These are phyloP conservation scores for Ibidorhyncha struthersii DNA, from an alignment of 2,113 vertebrate genomes.

Conservation along the genomic window DNA sequence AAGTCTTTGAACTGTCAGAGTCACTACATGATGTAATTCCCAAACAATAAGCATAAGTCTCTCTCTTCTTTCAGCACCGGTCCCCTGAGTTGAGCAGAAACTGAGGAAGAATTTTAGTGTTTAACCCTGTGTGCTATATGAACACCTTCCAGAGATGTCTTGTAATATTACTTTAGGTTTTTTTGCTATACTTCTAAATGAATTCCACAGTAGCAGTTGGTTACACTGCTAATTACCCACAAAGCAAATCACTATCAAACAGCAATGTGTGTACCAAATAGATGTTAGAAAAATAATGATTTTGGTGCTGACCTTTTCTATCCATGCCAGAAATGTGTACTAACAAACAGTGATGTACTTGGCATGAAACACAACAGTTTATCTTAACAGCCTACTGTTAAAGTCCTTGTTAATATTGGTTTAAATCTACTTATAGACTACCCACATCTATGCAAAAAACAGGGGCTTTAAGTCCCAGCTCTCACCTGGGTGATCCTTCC, in stretches of 20 bases:
- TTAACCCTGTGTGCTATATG: not conserved
- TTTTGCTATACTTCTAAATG: not conserved
- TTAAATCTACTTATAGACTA: not conserved
- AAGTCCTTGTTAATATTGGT: not conserved
- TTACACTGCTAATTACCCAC: not conserved
- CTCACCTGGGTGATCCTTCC: not conserved
- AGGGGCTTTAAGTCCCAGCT: not conserved
- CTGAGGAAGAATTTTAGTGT: not conserved
- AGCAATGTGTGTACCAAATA: not conserved
- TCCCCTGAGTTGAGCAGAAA: not conserved
- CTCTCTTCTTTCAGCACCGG: not conserved
- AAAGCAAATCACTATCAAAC: not conserved
- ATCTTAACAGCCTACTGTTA: not conserved
- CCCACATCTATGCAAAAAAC: accelerated
- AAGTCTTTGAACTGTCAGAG: not conserved
- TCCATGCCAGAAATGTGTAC: not conserved
- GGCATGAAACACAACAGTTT: not conserved
- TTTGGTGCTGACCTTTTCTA: not conserved
- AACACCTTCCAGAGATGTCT: not conserved
- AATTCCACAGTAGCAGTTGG: not conserved
- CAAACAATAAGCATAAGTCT: not conserved
- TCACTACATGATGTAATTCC: not conserved
- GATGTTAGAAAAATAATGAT: not conserved
- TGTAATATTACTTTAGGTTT: not conserved
- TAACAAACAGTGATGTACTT: not conserved